phyloP scores from a whole-genome alignment of 2,888 invertebrate species.

The Ormyrus thymus region DNA sequence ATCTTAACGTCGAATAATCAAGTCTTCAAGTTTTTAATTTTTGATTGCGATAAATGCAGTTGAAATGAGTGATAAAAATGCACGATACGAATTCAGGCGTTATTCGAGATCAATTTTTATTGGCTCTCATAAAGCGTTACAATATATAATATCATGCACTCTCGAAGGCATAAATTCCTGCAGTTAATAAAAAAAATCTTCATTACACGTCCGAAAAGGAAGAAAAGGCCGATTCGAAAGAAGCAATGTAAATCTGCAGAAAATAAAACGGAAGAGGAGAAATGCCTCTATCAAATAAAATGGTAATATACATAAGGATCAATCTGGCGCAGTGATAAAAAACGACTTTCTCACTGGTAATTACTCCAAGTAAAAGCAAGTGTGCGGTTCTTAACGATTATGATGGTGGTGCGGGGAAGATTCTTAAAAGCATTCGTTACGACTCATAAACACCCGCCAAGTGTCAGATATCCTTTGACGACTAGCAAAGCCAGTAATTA shows the following conservation, averaged over 20 bases:
- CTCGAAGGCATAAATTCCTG: constrained; percentile 12
- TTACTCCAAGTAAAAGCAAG: constrained; percentile 51
- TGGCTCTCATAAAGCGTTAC: constrained; percentile 4
- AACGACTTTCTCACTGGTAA: constrained; percentile 48
- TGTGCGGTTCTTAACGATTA: constrained; percentile 61
- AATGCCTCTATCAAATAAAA: constrained; percentile 34
- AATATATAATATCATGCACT: constrained; percentile 21
- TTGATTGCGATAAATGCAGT: constrained; percentile 8
- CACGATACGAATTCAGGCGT: constrained; percentile 9
- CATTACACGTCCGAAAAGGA: constrained; percentile 18
- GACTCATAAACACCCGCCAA: constrained; percentile 52
- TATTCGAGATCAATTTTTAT: constrained; percentile 27
- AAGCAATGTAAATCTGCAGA: constrained; percentile 42
- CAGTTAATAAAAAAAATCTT: constrained; percentile 20
- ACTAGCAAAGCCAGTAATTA: constrained; percentile 52
- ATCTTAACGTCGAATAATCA: constrained; percentile 3
- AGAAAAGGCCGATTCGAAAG: constrained; percentile 35
- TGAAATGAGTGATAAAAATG: neutral
- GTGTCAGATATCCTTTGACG: constrained; percentile 55
- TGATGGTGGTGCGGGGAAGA: constrained; percentile 43
- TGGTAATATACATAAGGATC: constrained; percentile 39
- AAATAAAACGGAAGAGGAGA: constrained; percentile 33
- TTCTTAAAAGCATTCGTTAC: constrained; percentile 51
- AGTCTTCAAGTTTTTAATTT: constrained; percentile 17
- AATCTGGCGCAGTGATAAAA: constrained; percentile 46